Evolutionary conservation across 2,888 invertebrate species (phyloP), one percentile per base, ranked within the genome.

Genomic region (Scrobipalpa atriplicella): DNA sequence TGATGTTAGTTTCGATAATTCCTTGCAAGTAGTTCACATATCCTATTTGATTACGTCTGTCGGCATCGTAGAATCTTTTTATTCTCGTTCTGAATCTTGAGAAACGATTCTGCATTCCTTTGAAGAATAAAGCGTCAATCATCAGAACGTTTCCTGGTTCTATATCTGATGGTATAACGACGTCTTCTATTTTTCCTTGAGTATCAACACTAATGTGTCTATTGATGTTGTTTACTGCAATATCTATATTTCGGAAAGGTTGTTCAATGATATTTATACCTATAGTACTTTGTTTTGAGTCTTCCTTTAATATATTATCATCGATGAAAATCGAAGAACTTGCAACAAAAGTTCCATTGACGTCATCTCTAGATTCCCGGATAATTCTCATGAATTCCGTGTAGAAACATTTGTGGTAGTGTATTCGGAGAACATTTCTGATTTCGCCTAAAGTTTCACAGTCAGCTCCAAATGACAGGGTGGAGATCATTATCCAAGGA

Each of bases 81-180:
- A n/a, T n/a, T 47, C n/a, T 47, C 3, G 47, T 47, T 16, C n/a
- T n/a, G 16, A n/a, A n/a, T 47, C 47, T 47, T 47, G 47, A 47
- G 16, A 47, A 47, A 16, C 16, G 47, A 5, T 47, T 47, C 5
- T 47, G 47, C 47, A 8, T 47, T n/a, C 47, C 47, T 47, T 47
- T 47, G 16, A 47, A 47, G 47, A 47, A 47, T n/a, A 47, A 47
- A 16, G 47, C 47, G n/a, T 47, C 47, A 16, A 47, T 47, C 47
- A 47, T 7, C 5, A 47, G 5, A 10, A 47, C 47, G 10, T 47
- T 47, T 47, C 47, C 47, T 47, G 47, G 47, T 2, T 47, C 47
- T 47, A 47, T 16, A 47, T 47, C 47, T 47, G 47, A 7, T 47
- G n/a, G 47, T 47, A 47, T 47, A 8, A 47, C 47, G 5, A 47